Conservation (phyloP, 2,888 invertebrate species). For the Muschampia plurimacula region DNA sequence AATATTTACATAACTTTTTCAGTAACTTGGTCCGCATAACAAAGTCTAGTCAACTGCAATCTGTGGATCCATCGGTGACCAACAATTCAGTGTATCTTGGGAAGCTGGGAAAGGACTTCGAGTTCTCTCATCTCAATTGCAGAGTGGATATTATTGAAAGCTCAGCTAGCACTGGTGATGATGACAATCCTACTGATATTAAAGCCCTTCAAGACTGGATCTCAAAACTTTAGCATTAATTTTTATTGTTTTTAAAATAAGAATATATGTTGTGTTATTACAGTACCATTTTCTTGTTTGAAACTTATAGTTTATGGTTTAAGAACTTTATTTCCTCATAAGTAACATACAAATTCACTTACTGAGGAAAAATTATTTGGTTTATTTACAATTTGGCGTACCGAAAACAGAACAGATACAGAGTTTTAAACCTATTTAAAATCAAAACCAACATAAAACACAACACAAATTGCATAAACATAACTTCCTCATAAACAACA, state of each 20-base stretch:
- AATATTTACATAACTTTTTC: slow-evolving; percentile 3
- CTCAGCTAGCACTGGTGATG: slow-evolving; percentile 84
- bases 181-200: slow-evolving; percentile 87
- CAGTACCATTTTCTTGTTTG: too few relatives aligned
- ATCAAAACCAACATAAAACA: too few relatives aligned
- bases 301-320: too few relatives aligned
- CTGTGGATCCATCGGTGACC: slow-evolving; percentile 88
- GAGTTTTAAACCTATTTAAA: too few relatives aligned
- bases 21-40: slow-evolving; percentile 95
- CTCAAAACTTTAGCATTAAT: slow-evolving; percentile 75
- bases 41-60: slow-evolving; percentile 92
- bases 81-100: slow-evolving; percentile 89
- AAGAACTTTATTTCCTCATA: too few relatives aligned
- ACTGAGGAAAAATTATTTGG: too few relatives aligned
- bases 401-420: too few relatives aligned
- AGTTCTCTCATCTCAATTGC: slow-evolving; percentile 90
- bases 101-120: slow-evolving; percentile 92
- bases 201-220: slow-evolving; percentile 90
- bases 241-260: neutral
- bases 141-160: slow-evolving; percentile 90
- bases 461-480: too few relatives aligned
- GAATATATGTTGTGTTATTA: neutral
- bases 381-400: too few relatives aligned
- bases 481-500: too few relatives aligned
- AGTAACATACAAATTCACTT: too few relatives aligned